Percentiles rank a stretch among this genome's conserved stretches.
phyloP scores from a whole-genome alignment of 2,888 invertebrate species.

The Callosobruchus maculatus region DNA sequence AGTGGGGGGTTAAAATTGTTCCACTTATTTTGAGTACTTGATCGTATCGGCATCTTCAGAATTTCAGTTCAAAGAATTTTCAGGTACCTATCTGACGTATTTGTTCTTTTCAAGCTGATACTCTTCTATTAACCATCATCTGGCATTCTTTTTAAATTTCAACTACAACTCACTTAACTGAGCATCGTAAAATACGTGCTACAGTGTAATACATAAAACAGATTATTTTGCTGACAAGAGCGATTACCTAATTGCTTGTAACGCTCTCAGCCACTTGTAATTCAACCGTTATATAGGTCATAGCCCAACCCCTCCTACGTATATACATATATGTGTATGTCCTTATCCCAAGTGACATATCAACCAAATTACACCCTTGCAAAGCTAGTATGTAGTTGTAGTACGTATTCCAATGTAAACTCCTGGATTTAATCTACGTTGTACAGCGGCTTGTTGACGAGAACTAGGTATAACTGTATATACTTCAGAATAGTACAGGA shows the following conservation, averaged over 20 bases:
- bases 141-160: too few species aligned
- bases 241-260: background rate
- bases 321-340: background rate
- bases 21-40: too few species aligned
- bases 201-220: background rate
- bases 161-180: too few species aligned
- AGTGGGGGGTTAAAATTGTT: too few species aligned
- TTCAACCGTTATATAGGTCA: background rate
- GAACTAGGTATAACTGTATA: background rate
- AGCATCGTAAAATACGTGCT: background rate
- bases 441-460: background rate
- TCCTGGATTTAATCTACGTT: background rate
- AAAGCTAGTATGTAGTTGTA: background rate
- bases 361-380: background rate
- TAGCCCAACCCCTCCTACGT: background rate
- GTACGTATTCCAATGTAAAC: background rate
- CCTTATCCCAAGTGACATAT: background rate
- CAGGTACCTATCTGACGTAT: too few species aligned
- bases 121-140: too few species aligned
- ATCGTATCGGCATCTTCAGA: too few species aligned
- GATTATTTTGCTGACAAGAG: background rate
- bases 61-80: too few species aligned
- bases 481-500: background rate
- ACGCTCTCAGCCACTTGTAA: background rate
- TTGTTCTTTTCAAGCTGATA: too few species aligned